Percentiles rank a stretch among this genome's conserved stretches.
phyloP scores from a whole-genome alignment of 2,888 invertebrate species.

The Rotaria macrura region DNA sequence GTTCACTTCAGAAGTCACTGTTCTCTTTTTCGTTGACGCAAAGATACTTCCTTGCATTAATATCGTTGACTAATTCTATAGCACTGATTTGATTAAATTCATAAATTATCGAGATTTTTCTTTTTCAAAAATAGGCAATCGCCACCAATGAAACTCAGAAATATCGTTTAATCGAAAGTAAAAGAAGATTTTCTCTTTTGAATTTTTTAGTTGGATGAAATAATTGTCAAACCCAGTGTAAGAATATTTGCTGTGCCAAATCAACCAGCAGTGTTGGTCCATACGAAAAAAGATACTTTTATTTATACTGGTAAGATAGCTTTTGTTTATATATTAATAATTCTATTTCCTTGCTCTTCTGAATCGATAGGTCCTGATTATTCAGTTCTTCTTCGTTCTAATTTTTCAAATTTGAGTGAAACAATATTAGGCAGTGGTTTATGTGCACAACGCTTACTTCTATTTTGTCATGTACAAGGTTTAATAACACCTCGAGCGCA shows the following conservation, averaged over 20 bases:
- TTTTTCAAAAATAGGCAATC: no score
- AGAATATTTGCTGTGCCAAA: slow-evolving; percentile 1
- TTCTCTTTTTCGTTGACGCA: no score
- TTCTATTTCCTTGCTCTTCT: background rate
- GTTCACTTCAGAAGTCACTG: no score
- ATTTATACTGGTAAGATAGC: background rate
- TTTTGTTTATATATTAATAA: background rate
- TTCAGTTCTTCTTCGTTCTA: background rate
- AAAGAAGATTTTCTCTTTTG: no score
- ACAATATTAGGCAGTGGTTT: slow-evolving; percentile 6
- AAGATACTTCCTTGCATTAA: no score
- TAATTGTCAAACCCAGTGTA: slow-evolving; percentile 10
- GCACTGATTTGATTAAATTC: no score
- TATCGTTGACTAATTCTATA: no score
- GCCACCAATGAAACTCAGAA: no score
- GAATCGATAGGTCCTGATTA: background rate
- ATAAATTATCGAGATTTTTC: no score
- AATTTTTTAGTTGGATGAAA: background rate
- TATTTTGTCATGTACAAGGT: slow-evolving; percentile 12
- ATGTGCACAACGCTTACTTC: background rate
- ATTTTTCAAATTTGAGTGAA: background rate
- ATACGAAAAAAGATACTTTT: slow-evolving; percentile 12
- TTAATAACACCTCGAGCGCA: background rate
- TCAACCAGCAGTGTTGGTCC: slow-evolving; percentile 4
- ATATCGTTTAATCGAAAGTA: no score